Evolutionary conservation across 2,888 invertebrate species (phyloP), one percentile per base, ranked within the genome.

Genomic region (Tromatobia lineatoria): DNA sequence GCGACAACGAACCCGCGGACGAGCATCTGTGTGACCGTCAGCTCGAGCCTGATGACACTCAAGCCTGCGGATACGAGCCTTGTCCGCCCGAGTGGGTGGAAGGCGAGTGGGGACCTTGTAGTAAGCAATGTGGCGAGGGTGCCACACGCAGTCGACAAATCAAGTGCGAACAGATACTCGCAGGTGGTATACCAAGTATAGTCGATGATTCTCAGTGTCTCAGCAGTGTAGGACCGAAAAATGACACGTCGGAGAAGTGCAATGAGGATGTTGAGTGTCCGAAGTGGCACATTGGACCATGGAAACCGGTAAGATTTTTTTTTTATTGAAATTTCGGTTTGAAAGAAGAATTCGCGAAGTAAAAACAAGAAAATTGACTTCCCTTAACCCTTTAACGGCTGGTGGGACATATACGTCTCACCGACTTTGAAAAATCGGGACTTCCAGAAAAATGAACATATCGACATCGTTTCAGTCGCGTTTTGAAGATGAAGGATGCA

Each of bases 241-340:
- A 97, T 0, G 94, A 95, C 6, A 95, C 95, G 13, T 95, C 95
- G 80, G 95, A 96, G 90, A 95, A 95, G 75, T 99, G 99, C 93
- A 98, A 97, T 93, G 95, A 95, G 75, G 96, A 96, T 81, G 95
- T 96, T 38, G 95, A 96, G 34, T 99, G 99, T 91, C 98, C 99
- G 0, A 95, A 95, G 71, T 99, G 98, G 97, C 97, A 97, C 91
- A 94, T 96, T 34, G 98, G 97, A 75, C 97, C 97, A 6, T 99
- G 99, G 99, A 97, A 96, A 92, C 97, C 98, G 88, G 98, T 98
- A 94, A 95, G 96, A 80, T 59, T 42, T 80, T 54, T 18, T 3
- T 50, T 15, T 20, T 18, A n/a, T n/a, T n/a, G n/a, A n/a, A n/a
- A n/a, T n/a, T n/a, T n/a, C n/a, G n/a, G n/a, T n/a, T n/a, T n/a